These are phyloP conservation scores for Actenoides hombroni DNA, from an alignment of 2,113 vertebrate genomes.

Conservation along the genomic window DNA sequence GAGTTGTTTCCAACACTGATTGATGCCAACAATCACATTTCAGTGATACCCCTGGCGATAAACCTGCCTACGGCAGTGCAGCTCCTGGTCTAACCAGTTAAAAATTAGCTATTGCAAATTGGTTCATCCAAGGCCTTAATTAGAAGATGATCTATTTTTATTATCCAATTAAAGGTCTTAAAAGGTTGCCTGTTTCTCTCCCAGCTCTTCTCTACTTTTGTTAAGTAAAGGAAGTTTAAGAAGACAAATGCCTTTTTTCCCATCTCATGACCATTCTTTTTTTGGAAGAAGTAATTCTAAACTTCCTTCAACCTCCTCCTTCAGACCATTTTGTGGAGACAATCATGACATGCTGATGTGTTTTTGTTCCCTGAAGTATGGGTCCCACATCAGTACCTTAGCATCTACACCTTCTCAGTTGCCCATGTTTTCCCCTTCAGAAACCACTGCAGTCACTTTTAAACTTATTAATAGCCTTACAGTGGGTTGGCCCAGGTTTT, in stretches of 20 bases:
- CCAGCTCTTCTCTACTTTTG: neutral
- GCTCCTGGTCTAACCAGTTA: neutral
- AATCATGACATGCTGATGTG: neutral
- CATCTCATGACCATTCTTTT: neutral
- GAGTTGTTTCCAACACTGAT: neutral
- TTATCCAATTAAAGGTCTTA: neutral
- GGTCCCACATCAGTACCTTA: neutral
- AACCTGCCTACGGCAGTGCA: neutral
- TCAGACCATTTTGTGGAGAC: neutral
- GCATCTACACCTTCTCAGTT: neutral
- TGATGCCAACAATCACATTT: neutral
- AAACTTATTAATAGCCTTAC: neutral
- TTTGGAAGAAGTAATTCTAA: neutral
- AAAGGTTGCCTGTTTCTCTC: neutral
- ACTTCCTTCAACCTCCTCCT: neutral
- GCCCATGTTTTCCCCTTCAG: neutral
- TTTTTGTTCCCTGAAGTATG: neutral
- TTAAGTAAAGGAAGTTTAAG: neutral
- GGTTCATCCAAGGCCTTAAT: neutral
- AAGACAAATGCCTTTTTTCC: neutral
- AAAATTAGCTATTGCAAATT: neutral
- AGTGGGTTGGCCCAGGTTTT: neutral
- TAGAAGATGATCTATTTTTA: neutral
- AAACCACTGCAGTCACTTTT: neutral
- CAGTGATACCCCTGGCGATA: neutral